Evolutionary conservation across 92 coral and sea anemone species (phyloP).

Genomic region (Porites rus): DNA sequence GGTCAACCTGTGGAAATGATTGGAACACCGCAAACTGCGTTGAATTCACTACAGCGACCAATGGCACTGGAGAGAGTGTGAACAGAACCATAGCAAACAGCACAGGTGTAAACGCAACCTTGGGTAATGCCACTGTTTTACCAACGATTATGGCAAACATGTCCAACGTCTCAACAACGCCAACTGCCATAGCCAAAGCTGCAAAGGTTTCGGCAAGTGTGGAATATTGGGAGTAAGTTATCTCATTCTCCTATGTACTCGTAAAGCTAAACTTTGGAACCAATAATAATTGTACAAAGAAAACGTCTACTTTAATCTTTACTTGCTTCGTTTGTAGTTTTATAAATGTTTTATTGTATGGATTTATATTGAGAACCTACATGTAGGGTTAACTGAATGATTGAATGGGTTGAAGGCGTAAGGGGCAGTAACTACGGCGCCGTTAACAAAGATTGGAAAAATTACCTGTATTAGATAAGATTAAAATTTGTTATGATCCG

Average conservation of each 20-base stretch:
- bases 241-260: not conserved
- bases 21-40: constrained; percentile 79
- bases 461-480: no score
- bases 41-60: not conserved
- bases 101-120: not conserved
- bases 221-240: constrained; percentile 91
- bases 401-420: no score
- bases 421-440: no score
- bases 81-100: not conserved
- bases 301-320: no score
- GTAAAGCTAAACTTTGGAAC: not conserved
- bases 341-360: no score
- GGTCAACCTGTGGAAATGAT: constrained; percentile 83
- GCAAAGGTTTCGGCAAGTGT: constrained; percentile 68
- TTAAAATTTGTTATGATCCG: no score
- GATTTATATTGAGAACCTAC: no score
- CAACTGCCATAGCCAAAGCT: constrained; percentile 23
- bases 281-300: not conserved
- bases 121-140: not conserved
- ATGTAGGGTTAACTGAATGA: no score
- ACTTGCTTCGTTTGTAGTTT: no score
- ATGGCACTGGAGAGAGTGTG: not conserved
- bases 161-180: constrained; percentile 16
- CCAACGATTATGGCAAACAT: constrained; percentile 14
- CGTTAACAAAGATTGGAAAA: no score